A percentile compares a stretch with the other conserved stretches of the same genome.
Conservation (phyloP, 2,797 vertebrate species). For the Oreonectes daqikongensis region DNA sequence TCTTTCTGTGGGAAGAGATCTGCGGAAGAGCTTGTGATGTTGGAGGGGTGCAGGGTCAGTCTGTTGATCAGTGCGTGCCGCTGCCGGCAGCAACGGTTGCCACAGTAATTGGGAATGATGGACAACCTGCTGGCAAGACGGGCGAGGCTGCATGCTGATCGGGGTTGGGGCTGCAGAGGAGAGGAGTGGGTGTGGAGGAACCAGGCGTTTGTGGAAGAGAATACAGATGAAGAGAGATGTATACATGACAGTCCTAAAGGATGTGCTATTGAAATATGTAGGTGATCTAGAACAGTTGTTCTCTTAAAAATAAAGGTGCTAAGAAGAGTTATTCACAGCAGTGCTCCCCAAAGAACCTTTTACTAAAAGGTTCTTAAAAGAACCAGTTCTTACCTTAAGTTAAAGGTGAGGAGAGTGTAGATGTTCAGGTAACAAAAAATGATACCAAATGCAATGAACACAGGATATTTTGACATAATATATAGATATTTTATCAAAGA, state of each 20-base stretch:
- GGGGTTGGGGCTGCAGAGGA: not conserved
- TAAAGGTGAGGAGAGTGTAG: no score
- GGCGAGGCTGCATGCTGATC: conserved; percentile 57
- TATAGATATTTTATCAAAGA: no score
- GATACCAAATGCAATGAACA: no score
- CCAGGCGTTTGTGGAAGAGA: conserved; percentile 30
- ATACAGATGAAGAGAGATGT: conserved; percentile 52
- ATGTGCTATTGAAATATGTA: conserved; percentile 52
- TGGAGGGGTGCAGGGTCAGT: conserved; percentile 53
- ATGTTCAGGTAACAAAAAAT: no score
- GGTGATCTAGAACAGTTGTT: not conserved
- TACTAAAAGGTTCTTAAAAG: no score
- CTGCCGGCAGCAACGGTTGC: conserved; percentile 68
- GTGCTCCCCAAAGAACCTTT: no score
- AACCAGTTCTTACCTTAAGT: no score
- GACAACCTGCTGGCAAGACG: conserved; percentile 71
- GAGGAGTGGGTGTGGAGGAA: conserved; percentile 45
- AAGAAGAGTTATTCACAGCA: no score
- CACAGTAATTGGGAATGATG: conserved; percentile 83
- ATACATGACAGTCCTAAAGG: conserved; percentile 55
- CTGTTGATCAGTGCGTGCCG: conserved; percentile 53
- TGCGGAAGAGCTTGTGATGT: conserved; percentile 41
- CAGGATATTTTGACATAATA: no score
- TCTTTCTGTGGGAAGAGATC: conserved; percentile 30
- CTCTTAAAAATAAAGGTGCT: no score